These are phyloP conservation scores for Neoitamus cyanurus DNA, from an alignment of 2,888 invertebrate genomes.

Conservation along the genomic window DNA sequence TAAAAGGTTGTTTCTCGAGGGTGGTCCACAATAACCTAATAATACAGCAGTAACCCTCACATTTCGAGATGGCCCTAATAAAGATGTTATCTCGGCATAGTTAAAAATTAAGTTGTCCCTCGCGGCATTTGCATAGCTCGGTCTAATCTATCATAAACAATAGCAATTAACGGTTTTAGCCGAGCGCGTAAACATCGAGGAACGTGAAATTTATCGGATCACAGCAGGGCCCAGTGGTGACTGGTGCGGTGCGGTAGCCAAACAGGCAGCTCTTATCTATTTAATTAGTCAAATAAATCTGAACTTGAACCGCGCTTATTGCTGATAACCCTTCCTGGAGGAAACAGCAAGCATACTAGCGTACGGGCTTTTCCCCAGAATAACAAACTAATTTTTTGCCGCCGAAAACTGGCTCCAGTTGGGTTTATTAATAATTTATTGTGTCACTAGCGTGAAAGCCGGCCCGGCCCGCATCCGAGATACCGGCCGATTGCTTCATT, in stretches of 20 bases:
- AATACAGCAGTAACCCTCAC: not conserved
- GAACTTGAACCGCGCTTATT: conserved; percentile 10
- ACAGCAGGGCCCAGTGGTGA: not conserved
- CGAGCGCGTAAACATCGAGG: not conserved
- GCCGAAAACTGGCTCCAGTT: not conserved
- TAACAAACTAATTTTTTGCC: conserved; percentile 4
- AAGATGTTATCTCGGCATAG: not conserved
- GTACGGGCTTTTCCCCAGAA: not conserved
- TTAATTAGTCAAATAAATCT: conserved; percentile 31
- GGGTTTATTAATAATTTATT: conserved; percentile 1
- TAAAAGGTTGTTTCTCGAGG: not conserved
- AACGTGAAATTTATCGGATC: not conserved
- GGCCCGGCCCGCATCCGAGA: not conserved
- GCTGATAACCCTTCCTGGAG: conserved; percentile 16
- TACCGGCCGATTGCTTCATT: not conserved
- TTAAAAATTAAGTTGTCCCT: not conserved
- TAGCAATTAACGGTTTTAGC: not conserved
- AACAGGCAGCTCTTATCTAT: conserved; percentile 5
- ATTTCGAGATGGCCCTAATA: not conserved
- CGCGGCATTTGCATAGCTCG: not conserved
- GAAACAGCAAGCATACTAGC: not conserved
- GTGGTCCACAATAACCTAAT: not conserved
- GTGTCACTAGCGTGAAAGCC: not conserved
- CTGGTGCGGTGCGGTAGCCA: not conserved
- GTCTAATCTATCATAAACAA: not conserved